phyloP scores from a whole-genome alignment of 2,888 invertebrate species.

The Asteroscopus sphinx region DNA sequence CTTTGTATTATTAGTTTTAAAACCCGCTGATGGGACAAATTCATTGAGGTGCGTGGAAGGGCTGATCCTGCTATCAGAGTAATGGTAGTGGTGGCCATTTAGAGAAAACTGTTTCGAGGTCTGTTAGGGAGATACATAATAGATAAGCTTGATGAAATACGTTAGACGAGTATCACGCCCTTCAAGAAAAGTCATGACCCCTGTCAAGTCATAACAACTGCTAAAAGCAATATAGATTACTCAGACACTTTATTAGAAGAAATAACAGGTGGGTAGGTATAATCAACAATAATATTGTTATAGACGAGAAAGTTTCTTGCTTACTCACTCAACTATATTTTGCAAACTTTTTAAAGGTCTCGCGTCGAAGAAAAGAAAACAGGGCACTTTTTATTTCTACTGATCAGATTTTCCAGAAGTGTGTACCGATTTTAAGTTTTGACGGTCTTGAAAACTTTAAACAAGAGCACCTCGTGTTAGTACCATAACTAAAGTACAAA shows the following conservation, averaged over 20 bases:
- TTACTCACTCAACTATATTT: constrained; percentile 22
- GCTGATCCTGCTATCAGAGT: constrained; percentile 22
- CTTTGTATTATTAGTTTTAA: constrained; percentile 20
- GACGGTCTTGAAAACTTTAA: constrained; percentile 21
- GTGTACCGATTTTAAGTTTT: constrained; percentile 34
- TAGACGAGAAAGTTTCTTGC: constrained; percentile 37
- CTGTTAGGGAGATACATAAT: constrained; percentile 52
- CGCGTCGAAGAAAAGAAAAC: constrained; percentile 4
- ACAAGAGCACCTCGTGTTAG: constrained; percentile 12
- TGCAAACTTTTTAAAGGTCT: constrained; percentile 33
- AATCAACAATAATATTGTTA: constrained; percentile 39
- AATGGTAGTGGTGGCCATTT: constrained; percentile 38
- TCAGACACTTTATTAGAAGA: constrained; percentile 32
- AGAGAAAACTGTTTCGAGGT: constrained; percentile 49
- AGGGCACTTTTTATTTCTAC: constrained; percentile 24
- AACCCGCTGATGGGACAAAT: constrained; percentile 24
- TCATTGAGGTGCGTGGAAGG: constrained; percentile 17
- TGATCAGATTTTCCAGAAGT: constrained; percentile 22
- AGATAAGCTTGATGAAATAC: constrained; percentile 63
- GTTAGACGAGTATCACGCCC: constrained; percentile 56
- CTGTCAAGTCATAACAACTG: constrained; percentile 47
- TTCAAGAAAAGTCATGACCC: constrained; percentile 59
- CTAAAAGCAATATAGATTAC: constrained; percentile 51
- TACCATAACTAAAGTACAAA: constrained; percentile 10
- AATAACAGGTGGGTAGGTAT: constrained; percentile 39